phyloP scores from a whole-genome alignment of 1,140 invertebrate species.

The Atopsyche davidsoni region DNA sequence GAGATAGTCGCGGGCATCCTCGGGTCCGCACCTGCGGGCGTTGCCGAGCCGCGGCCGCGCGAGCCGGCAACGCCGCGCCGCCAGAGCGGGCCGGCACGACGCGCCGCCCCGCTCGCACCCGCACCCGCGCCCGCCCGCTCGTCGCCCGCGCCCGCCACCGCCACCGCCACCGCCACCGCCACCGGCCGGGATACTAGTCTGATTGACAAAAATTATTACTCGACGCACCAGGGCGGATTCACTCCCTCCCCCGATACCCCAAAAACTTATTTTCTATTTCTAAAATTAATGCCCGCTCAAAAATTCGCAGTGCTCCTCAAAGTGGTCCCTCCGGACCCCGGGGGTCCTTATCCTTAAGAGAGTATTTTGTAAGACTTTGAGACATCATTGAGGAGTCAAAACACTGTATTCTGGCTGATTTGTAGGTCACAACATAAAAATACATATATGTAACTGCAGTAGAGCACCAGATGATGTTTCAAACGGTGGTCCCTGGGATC shows the following conservation, averaged over 20 bases:
- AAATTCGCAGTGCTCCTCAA: background rate
- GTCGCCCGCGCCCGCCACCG: background rate
- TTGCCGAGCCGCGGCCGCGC: no score
- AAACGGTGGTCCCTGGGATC: no score
- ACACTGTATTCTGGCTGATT: no score
- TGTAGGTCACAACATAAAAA: background rate
- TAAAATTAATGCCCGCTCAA: no score
- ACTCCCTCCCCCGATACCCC: no score
- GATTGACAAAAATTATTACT: background rate
- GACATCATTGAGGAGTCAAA: no score
- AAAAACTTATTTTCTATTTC: no score
- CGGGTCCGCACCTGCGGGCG: no score
- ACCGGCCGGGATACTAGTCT: conserved; percentile 1
- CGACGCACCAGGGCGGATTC: background rate
- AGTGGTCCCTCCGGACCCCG: background rate
- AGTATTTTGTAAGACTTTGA: no score
- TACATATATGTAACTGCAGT: background rate
- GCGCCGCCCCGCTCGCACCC: background rate
- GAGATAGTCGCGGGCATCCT: no score
- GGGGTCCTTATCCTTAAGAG: no score
- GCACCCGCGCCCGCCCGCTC: conserved; percentile 1
- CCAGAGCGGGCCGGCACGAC: conserved; percentile 6
- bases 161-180: background rate
- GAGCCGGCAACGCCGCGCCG: conserved; percentile 13
- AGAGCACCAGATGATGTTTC: background rate